These are phyloP conservation scores for Temnothorax nylanderi DNA, from an alignment of 1,140 invertebrate genomes.

Conservation along the genomic window DNA sequence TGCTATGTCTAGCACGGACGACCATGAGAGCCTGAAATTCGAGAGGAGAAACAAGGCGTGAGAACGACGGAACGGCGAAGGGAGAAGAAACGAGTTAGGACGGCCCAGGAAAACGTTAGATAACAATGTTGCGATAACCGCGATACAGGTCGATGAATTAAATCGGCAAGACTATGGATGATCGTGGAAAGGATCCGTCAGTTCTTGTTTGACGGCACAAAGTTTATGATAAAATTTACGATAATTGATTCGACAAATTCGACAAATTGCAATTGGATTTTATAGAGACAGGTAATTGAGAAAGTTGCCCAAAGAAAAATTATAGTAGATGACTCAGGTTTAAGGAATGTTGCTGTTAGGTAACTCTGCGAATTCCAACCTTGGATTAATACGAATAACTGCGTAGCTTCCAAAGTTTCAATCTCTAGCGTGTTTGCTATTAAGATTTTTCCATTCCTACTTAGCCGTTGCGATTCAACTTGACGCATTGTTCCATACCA, in stretches of 20 bases:
- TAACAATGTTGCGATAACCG: slow-evolving; percentile 8
- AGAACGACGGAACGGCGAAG: slow-evolving; percentile 7
- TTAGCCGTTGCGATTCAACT: not conserved
- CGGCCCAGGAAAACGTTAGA: slow-evolving; percentile 37
- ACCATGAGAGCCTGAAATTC: slow-evolving; percentile 65
- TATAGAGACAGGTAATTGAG: not conserved
- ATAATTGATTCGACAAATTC: not conserved
- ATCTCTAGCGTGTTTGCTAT: not conserved
- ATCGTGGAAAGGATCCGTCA: not conserved
- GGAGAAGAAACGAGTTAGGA: slow-evolving; percentile 22
- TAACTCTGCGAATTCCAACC: slow-evolving; percentile 41
- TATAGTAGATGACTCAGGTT: slow-evolving; percentile 25
- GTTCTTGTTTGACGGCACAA: not conserved
- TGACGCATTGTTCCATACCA: too few relatives aligned
- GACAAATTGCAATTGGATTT: not conserved
- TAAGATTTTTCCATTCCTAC: not conserved
- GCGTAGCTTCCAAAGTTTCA: slow-evolving; percentile 12
- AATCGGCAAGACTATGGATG: not conserved
- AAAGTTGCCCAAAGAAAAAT: slow-evolving; percentile 25
- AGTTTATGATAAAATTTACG: not conserved
- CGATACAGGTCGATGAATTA: not conserved
- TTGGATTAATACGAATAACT: slow-evolving; percentile 4
- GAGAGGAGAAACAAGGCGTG: slow-evolving; percentile 41
- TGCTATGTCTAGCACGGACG: slow-evolving; percentile 66
- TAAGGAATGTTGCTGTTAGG: slow-evolving; percentile 30